Percentiles rank a stretch among this genome's conserved stretches.
Conservation (phyloP, 2,888 invertebrate species). For the Aradus depressus region DNA sequence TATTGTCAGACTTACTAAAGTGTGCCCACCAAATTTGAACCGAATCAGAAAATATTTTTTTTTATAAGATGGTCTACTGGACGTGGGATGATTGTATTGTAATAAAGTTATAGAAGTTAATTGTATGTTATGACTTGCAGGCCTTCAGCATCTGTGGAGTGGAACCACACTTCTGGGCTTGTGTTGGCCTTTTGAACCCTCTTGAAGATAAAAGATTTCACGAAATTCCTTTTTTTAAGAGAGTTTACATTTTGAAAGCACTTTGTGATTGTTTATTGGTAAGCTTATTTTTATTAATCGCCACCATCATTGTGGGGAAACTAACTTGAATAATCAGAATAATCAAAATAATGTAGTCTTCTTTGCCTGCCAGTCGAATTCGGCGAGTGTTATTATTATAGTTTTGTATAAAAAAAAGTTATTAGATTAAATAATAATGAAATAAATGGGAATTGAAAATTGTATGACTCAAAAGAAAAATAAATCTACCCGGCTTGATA, state of each 20-base stretch:
- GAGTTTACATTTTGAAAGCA: slow-evolving; percentile 46
- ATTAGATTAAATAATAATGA: no score
- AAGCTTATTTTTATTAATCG: no score
- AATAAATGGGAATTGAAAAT: no score
- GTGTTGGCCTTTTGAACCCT: slow-evolving; percentile 42
- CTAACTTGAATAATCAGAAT: no score
- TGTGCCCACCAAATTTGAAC: neutral
- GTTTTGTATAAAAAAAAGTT: no score
- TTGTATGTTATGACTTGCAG: slow-evolving; percentile 33
- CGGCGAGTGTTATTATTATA: no score
- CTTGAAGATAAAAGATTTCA: slow-evolving; percentile 42
- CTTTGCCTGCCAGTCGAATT: no score
- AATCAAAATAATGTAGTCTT: no score
- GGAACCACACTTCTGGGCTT: slow-evolving; percentile 44
- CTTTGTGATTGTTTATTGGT: slow-evolving; percentile 40
- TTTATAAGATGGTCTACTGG: neutral
- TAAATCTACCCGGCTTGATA: no score
- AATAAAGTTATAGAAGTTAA: slow-evolving; percentile 9
- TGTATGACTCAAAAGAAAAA: no score
- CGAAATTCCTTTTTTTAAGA: slow-evolving; percentile 39
- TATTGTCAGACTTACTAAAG: neutral
- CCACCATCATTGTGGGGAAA: no score
- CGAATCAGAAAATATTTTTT: neutral
- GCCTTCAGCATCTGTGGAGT: slow-evolving; percentile 42
- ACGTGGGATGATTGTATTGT: neutral